phyloP scores from a whole-genome alignment of 2,113 vertebrate species.

The Plestiodon gilberti region DNA sequence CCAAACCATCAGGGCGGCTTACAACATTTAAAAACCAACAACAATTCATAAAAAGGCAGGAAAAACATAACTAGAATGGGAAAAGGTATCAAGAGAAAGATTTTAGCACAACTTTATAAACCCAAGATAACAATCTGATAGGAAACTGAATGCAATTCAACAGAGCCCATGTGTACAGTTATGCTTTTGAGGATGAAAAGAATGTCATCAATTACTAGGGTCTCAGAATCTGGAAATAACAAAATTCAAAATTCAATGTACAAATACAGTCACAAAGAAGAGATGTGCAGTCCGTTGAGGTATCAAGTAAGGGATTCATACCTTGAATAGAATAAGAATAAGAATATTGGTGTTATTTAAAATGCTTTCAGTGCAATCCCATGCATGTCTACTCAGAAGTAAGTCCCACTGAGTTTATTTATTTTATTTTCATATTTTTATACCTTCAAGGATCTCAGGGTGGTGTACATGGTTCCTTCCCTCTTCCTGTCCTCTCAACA shows the following conservation, averaged over 20 bases:
- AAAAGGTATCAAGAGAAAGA: not conserved
- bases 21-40: no score
- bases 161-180: not conserved
- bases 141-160: not conserved
- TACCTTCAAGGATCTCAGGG: no score
- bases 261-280: not conserved
- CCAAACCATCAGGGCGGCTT: no score
- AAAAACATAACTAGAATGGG: slow-evolving; percentile 24
- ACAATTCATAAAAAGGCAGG: no score
- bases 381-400: no score
- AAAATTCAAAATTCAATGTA: not conserved
- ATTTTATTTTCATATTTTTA: no score
- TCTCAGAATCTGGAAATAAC: not conserved
- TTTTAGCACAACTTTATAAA: not conserved
- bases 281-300: not conserved
- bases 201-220: not conserved
- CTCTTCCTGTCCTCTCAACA: no score
- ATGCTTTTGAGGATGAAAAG: not conserved
- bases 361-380: no score
- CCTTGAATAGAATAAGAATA: not conserved
- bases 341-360: no score
- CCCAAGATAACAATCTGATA: not conserved
- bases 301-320: not conserved
- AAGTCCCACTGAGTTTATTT: no score
- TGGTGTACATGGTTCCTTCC: no score